phyloP scores from a whole-genome alignment of 1,140 invertebrate genomes.

The Drosophila nigrodunni region DNA sequence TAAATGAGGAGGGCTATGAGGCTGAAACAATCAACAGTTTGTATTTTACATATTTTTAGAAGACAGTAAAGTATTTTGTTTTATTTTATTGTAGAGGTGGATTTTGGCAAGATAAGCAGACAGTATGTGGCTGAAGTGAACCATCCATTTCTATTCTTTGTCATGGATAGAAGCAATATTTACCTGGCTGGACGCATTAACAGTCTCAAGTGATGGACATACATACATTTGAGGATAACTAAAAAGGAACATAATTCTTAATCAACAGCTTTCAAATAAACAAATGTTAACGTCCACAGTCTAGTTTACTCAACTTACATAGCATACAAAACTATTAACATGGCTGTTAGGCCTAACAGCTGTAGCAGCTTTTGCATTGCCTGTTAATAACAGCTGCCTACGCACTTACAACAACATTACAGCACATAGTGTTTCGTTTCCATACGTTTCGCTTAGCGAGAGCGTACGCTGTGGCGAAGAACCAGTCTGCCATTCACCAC shows the following conservation, averaged over 20 bases:
- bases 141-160: slow-evolving; percentile 11
- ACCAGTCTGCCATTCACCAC: not conserved
- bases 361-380: slow-evolving; percentile 5
- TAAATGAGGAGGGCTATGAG: not conserved
- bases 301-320: not conserved
- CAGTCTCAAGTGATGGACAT: not conserved
- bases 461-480: not conserved
- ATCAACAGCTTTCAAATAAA: slow-evolving; percentile 53
- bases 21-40: not conserved
- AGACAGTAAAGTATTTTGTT: not conserved
- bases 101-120: not conserved
- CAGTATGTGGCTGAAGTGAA: slow-evolving; percentile 9
- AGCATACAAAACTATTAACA: not conserved
- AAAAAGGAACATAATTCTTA: not conserved
- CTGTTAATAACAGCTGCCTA: slow-evolving; percentile 15
- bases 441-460: slow-evolving; percentile 10
- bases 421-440: slow-evolving; percentile 24
- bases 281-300: slow-evolving; percentile 30
- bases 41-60: not conserved
- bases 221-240: not conserved
- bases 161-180: not conserved
- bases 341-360: slow-evolving; percentile 23
- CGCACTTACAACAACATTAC: slow-evolving; percentile 10
- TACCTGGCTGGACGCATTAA: slow-evolving; percentile 4
- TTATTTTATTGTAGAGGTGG: not conserved